Conservation (phyloP, 2,888 invertebrate species). For the Bimastos eiseni region DNA sequence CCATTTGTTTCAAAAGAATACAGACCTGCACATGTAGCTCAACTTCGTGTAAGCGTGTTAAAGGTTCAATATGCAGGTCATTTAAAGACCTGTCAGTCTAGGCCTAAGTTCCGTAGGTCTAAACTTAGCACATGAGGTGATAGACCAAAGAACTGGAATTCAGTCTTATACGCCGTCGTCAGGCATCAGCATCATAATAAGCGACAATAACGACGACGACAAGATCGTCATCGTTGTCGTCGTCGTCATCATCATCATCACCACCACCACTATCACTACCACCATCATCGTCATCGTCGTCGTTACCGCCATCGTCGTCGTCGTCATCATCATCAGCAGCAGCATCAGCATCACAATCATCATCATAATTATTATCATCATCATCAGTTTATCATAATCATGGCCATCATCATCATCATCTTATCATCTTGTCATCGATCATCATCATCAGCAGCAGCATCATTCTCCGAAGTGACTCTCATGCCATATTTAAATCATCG, state of each 20-base stretch:
- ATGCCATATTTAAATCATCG: too few relatives aligned
- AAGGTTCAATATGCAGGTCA: background rate
- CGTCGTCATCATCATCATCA: slow-evolving; percentile 13
- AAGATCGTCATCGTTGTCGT: background rate
- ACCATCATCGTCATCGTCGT: slow-evolving; percentile 17
- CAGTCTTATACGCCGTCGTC: background rate
- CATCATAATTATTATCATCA: slow-evolving; percentile 13
- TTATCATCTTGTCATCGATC: background rate
- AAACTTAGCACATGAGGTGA: background rate
- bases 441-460: background rate
- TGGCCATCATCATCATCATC: slow-evolving; percentile 9
- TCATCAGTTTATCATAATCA: background rate
- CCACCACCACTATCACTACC: background rate
- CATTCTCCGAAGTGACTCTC: background rate
- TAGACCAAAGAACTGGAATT: background rate
- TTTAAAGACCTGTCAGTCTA: background rate
- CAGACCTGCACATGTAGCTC: background rate
- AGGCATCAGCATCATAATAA: background rate
- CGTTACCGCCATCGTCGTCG: background rate
- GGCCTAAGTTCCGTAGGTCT: background rate
- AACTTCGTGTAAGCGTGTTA: background rate
- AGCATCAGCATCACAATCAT: background rate
- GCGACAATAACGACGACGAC: background rate
- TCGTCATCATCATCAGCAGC: background rate
- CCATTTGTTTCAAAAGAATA: background rate